Percentiles rank a stretch among this genome's conserved stretches.
Conservation (phyloP, 2,888 invertebrate species). For the Poecilobothrus nobilitatus region DNA sequence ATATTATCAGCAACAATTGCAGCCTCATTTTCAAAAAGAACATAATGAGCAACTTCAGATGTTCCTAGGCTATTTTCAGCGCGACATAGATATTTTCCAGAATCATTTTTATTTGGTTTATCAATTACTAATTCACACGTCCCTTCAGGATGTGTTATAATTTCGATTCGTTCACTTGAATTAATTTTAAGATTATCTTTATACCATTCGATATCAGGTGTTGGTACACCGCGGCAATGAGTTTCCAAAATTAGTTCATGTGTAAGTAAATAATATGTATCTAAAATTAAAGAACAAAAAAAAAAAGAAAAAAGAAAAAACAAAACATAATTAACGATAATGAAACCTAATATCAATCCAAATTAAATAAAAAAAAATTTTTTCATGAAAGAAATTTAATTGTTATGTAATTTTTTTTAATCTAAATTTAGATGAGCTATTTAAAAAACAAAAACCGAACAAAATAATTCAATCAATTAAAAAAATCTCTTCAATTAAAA, state of each 20-base stretch:
- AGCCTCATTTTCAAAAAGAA: slow-evolving; percentile 56
- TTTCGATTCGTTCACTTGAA: slow-evolving; percentile 53
- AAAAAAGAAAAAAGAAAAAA: slow-evolving; percentile 4
- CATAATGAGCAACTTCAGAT: slow-evolving; percentile 63
- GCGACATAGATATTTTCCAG: slow-evolving; percentile 66
- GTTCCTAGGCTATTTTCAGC: slow-evolving; percentile 65
- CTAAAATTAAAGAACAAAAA: slow-evolving; percentile 40
- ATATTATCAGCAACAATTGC: slow-evolving; percentile 43
- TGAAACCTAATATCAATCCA: neutral
- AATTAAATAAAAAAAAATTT: slow-evolving; percentile 7
- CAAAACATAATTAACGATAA: slow-evolving; percentile 12
- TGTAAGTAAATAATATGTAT: slow-evolving; percentile 61
- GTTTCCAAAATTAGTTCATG: slow-evolving; percentile 72
- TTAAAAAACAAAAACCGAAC: neutral
- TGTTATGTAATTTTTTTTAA: neutral
- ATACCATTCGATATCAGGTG: slow-evolving; percentile 65
- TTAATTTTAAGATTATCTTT: slow-evolving; percentile 59
- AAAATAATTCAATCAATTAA: neutral
- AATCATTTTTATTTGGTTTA: slow-evolving; percentile 57
- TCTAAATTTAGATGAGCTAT: slow-evolving; percentile 8
- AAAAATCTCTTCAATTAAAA: neutral
- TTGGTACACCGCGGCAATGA: slow-evolving; percentile 63
- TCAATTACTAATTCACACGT: slow-evolving; percentile 61
- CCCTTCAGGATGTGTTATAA: slow-evolving; percentile 63
- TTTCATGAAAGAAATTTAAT: neutral